Evolutionary conservation across 1,140 invertebrate genomes (phyloP), one percentile per base, ranked within the genome.

Genomic region (Diplogasteroides magnus): DNA sequence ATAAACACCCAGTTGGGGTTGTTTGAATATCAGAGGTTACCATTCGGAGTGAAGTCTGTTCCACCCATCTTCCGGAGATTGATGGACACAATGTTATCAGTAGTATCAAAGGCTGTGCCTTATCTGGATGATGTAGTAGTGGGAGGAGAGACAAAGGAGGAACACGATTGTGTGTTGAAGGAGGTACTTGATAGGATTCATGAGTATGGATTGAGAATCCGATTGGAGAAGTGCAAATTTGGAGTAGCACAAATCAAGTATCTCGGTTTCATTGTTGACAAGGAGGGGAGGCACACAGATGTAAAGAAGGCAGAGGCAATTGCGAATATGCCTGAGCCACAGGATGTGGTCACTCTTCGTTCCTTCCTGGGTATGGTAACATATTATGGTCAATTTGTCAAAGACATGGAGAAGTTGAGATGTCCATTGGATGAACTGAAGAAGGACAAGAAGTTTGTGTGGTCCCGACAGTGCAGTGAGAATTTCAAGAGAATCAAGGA

Each of bases 311-410:
- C 66, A 2, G 19, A 64, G 37, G 56, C 77, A 19, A 79, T 80
- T 27, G 28, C 27, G 23, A 37, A 59, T 0, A 79, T 78, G 76
- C 71, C 77, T 1, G 28, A 61, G 15, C 77, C 77, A n/a, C 62
- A 59, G 25, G 63, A 78, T 58, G 27, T 73, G 26, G 28, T 29
- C 1, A 29, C 60, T 19, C 57, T 78, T 11, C 59, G 73, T 6
- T 71, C 74, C 15, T 78, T 80, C 69, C 72, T 78, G n/a, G 77
- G 77, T 1, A 74, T 77, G 69, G 31, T 80, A 1, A 76, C 55
- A 15, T 80, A 80, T 60, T 78, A 78, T 37, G 32, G 61, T 55
- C n/a, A 26, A 15, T 78, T 80, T 58, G 62, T 78, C 11, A 27
- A 32, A 0, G 13, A 70, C 2, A 67, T 77, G 60, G 61, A 62